phyloP scores from a whole-genome alignment of 2,888 invertebrate species.

The Brachypalpus laphriformis region DNA sequence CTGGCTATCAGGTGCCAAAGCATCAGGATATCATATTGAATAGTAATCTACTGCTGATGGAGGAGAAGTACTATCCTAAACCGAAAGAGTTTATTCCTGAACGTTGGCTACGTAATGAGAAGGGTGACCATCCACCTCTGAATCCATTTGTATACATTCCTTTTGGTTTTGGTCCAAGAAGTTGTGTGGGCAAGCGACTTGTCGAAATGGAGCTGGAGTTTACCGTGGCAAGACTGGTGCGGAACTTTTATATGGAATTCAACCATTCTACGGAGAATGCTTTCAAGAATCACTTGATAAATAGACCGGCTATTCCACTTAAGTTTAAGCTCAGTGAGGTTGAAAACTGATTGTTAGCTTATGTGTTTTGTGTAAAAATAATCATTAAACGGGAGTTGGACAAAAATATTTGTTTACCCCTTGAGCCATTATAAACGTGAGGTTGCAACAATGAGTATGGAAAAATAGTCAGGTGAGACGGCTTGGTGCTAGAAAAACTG shows the following conservation, averaged over 20 bases:
- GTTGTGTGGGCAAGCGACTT: constrained; percentile 88
- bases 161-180: constrained; percentile 82
- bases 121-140: constrained; percentile 52
- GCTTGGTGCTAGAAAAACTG: too few species aligned
- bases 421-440: too few species aligned
- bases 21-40: constrained; percentile 88
- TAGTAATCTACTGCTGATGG: constrained; percentile 85
- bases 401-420: too few species aligned
- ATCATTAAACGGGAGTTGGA: too few species aligned
- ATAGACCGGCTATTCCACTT: constrained; percentile 80
- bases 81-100: constrained; percentile 88
- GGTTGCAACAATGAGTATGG: too few species aligned
- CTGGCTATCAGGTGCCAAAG: constrained; percentile 86
- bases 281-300: constrained; percentile 78
- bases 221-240: constrained; percentile 82
- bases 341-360: constrained; percentile 72
- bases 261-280: constrained; percentile 78
- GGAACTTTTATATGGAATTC: constrained; percentile 79
- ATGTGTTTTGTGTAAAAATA: too few species aligned
- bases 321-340: constrained; percentile 81
- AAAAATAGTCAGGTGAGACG: too few species aligned
- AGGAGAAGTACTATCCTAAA: constrained; percentile 86
- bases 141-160: constrained; percentile 78
- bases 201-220: constrained; percentile 88
- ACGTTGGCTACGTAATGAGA: constrained; percentile 85